A percentile compares a stretch with the other conserved stretches of the same genome.
Conservation (phyloP, 2,888 invertebrate genomes). For the Hydriomena furcata region DNA sequence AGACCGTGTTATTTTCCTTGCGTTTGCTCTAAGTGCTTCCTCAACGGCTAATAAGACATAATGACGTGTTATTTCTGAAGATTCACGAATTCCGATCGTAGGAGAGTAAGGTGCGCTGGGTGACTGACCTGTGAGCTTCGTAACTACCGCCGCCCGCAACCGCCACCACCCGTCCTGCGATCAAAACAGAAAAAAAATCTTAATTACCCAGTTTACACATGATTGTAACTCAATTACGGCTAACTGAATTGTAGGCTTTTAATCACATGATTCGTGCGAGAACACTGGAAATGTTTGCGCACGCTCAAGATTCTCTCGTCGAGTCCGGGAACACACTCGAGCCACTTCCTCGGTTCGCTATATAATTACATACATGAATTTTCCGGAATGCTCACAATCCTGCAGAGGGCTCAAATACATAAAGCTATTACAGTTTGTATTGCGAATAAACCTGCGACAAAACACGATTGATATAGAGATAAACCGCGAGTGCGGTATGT, state of each 20-base stretch:
- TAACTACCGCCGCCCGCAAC: slow-evolving; percentile 59
- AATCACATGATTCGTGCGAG: slow-evolving; percentile 50
- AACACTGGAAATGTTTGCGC: slow-evolving; percentile 42
- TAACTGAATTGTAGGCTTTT: slow-evolving; percentile 59
- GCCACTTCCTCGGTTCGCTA: slow-evolving; percentile 49
- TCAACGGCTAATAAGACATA: slow-evolving; percentile 76
- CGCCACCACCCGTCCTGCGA: slow-evolving; percentile 67
- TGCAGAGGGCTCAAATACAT: slow-evolving; percentile 49
- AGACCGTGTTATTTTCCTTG: slow-evolving; percentile 72
- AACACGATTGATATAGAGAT: slow-evolving; percentile 51
- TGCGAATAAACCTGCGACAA: slow-evolving; percentile 42
- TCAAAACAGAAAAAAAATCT: slow-evolving; percentile 61
- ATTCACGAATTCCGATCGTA: slow-evolving; percentile 77
- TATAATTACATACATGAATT: slow-evolving; percentile 55
- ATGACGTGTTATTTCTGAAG: slow-evolving; percentile 78
- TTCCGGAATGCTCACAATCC: slow-evolving; percentile 43
- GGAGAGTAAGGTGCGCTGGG: slow-evolving; percentile 63
- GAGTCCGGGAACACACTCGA: slow-evolving; percentile 39
- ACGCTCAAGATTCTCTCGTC: slow-evolving; percentile 45
- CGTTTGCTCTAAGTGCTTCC: slow-evolving; percentile 77
- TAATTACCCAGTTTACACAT: slow-evolving; percentile 66
- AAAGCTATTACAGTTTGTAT: slow-evolving; percentile 39
- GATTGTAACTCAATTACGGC: slow-evolving; percentile 64
- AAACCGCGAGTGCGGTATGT: slow-evolving; percentile 40
- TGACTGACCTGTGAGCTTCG: slow-evolving; percentile 72